Evolutionary conservation across 2,113 vertebrate species (phyloP).

Genomic region (Tylochromis polylepis): DNA sequence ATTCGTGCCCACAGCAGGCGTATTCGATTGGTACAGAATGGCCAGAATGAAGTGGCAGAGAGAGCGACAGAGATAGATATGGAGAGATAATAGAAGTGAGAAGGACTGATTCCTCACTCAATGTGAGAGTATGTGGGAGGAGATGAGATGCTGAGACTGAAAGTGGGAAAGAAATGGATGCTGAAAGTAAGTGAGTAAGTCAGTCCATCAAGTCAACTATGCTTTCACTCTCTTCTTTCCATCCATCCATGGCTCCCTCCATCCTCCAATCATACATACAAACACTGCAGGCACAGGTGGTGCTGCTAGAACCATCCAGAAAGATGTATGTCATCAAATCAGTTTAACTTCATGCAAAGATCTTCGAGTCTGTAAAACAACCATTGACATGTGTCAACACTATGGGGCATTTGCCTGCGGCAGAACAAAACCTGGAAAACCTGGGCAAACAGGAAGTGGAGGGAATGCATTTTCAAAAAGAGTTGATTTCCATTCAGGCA

Average conservation of each 20-base stretch:
- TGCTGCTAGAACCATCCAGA: background rate
- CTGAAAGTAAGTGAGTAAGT: conserved; percentile 22
- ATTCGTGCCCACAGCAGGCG: conserved; percentile 38
- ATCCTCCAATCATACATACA: background rate
- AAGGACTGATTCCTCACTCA: conserved; percentile 63
- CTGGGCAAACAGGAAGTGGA: background rate
- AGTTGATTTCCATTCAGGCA: background rate
- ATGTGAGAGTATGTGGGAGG: conserved; percentile 65
- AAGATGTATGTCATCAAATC: background rate
- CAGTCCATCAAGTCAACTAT: conserved; percentile 36
- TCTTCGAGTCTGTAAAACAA: background rate
- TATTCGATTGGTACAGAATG: conserved; percentile 45
- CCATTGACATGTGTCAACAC: background rate
- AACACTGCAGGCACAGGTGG: background rate
- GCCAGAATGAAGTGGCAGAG: conserved; percentile 49
- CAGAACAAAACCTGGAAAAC: conserved; percentile 18
- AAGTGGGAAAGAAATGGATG: conserved; percentile 45
- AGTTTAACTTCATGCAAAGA: background rate
- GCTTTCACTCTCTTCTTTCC: background rate
- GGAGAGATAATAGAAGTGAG: conserved; percentile 55
- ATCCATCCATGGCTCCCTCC: background rate
- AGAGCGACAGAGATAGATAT: conserved; percentile 36
- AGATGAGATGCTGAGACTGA: conserved; percentile 50
- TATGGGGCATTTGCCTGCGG: background rate
- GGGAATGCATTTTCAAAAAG: background rate